Conservation (phyloP, 2,113 vertebrate genomes). For the Hippocampus barbouri region DNA sequence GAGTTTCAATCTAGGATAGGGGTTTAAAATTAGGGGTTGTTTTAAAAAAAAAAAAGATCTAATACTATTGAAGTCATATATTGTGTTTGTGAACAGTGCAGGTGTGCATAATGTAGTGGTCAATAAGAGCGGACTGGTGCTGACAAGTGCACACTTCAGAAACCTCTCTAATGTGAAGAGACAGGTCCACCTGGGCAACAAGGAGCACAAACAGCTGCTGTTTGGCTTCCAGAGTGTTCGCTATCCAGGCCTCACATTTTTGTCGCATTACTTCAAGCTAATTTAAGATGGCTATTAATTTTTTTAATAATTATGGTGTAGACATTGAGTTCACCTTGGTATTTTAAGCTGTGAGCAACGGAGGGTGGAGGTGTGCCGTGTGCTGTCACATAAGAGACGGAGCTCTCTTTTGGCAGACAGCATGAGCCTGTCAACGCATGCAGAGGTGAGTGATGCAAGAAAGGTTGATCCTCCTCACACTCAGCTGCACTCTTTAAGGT, state of each 20-base stretch:
- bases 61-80: no score
- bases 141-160: slow-evolving; percentile 32
- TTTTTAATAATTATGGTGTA: slow-evolving; percentile 22
- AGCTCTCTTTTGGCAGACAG: slow-evolving; percentile 27
- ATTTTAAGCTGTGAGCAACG: neutral
- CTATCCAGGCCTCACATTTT: neutral
- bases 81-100: neutral
- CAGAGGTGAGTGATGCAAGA: slow-evolving; percentile 30
- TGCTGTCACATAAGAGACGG: slow-evolving; percentile 36
- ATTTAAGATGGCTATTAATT: neutral
- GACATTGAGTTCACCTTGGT: neutral
- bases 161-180: slow-evolving; percentile 37
- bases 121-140: slow-evolving; percentile 18
- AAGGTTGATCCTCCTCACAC: slow-evolving; percentile 27
- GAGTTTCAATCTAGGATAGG: no score
- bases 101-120: neutral
- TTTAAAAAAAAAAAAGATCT: no score
- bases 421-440: slow-evolving; percentile 53
- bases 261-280: neutral
- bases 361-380: slow-evolving; percentile 33
- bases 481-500: slow-evolving; percentile 24
- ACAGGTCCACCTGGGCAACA: slow-evolving; percentile 30
- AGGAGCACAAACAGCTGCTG: slow-evolving; percentile 22
- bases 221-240: neutral
- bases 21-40: no score